Evolutionary conservation across 2,113 vertebrate species (phyloP), one percentile per base, ranked within the genome.

Genomic region (Pluvianellus socialis): DNA sequence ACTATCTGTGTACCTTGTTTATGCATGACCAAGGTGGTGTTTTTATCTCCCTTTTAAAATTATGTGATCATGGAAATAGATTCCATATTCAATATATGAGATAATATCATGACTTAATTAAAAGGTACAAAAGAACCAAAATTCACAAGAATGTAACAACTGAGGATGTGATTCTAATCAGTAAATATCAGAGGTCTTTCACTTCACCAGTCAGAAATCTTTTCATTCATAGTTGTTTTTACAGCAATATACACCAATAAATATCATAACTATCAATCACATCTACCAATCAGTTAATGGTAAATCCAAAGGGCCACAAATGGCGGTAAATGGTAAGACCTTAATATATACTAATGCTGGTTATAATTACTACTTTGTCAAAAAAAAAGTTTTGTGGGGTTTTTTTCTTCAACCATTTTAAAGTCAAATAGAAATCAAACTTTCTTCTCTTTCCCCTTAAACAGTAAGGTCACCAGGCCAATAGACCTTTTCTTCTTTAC

Each of bases 331-430:
- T 44, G 4, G 1, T 53, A 82, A 22, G 17, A 56, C 14, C 75
- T 73, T 70, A 40, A 74, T 84, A 77, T 73, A 38, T 61, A n/a
- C 3, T 50, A 10, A 14, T 15, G 12, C 49, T 58, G 3, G 5
- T 30, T 67, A 21, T 56, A 71, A 86, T 56, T 50, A 20, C 6
- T 76, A 56, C 9, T 66, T 79, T 38, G 13, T 28, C 2, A 80
- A 68, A 82, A 79, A 52, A 33, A 5, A 65, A 52, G 5, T 24
- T 21, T 32, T 0, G 2, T 32, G 6, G 0, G 0, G 38, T 38
- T 14, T 35, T 81, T 91, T 82, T 40, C 9, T 79, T 68, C 20
- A 55, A 20, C 0, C 32, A 4, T 89, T 84, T 82, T 49, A 42
- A 90, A 49, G 6, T 88, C 53, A 23, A 66, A 28, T n/a, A 35